Conservation (phyloP, 2,888 invertebrate species). For the Drosophila engyochracea region DNA sequence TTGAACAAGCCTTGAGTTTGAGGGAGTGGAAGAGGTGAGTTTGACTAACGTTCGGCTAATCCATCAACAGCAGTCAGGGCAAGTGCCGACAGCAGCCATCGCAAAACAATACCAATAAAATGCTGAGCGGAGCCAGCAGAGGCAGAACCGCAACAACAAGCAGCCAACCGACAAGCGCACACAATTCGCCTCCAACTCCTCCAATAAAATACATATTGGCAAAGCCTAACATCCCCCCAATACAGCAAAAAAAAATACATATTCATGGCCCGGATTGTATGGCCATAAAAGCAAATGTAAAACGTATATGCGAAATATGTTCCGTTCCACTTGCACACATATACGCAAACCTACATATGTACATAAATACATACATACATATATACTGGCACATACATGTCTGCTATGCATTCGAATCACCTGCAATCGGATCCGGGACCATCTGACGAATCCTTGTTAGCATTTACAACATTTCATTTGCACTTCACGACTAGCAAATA, state of each 20-base stretch:
- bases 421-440: conserved; percentile 46
- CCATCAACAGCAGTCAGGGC: conserved; percentile 64
- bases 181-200: conserved; percentile 25
- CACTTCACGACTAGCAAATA: not conserved
- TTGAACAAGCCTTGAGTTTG: conserved; percentile 16
- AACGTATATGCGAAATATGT: conserved; percentile 23
- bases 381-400: not conserved
- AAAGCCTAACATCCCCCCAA: conserved; percentile 31
- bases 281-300: conserved; percentile 44
- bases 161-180: conserved; percentile 12
- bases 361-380: not conserved
- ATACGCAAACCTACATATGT: not conserved
- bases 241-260: conserved; percentile 51
- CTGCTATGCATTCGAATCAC: conserved; percentile 29
- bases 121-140: conserved; percentile 26
- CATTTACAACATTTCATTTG: not conserved
- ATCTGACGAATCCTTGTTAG: conserved; percentile 8
- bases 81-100: conserved; percentile 43
- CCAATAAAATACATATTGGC: conserved; percentile 62
- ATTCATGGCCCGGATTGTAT: conserved; percentile 49
- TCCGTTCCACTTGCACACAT: not conserved
- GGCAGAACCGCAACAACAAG: conserved; percentile 21
- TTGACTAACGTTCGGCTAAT: conserved; percentile 57
- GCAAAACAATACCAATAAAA: conserved; percentile 69
- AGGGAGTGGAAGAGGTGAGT: not conserved